Evolutionary conservation across 2,113 vertebrate genomes (phyloP), one percentile per base, ranked within the genome.

Genomic region (Odobenus rosmarus): DNA sequence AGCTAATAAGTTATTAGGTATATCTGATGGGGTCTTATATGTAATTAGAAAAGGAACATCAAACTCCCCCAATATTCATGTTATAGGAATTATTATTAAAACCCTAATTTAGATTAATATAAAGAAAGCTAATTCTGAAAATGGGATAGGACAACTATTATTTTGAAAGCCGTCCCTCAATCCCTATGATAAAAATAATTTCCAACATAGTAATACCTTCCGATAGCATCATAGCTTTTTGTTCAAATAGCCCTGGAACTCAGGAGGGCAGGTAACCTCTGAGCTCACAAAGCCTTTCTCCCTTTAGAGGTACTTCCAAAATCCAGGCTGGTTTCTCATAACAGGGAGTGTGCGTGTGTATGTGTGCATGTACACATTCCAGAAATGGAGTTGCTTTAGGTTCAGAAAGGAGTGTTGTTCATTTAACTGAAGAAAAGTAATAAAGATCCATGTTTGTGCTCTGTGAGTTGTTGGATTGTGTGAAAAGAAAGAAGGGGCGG

Each of bases 11-110:
- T 39, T 42, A 71, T 10, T 53, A 87, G 33, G 62, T 74, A 12
- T 81, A 19, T 11, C 36, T 84, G 67, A 94, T 72, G 46, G 71
- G 9, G 74, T 81, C 59, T 82, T 84, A n/a, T 46, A 79, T 8
- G 33, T 94, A 33, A 97, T 96, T 81, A 96, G 74, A 90, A 97
- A 92, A 94, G 69, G 69, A 93, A 96, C 57, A 80, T 61, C 72
- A 90, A 92, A 90, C 55, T 67, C 59, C 24, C 42, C 88, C 90
- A 80, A 88, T 87, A 92, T 39, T 96, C 46, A 55, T 51, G 4
- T 85, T 79, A 86, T 13, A 83, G 11, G 61, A 86, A n/a, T 79
- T 86, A 87, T 59, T 83, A 94, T 82, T 93, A 88, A 80, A 97
- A 87, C 7, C 53, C 33, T 57, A 85, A 87, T 86, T 97, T 84